Evolutionary conservation across 2,797 vertebrate species (phyloP), one percentile per base, ranked within the genome.

Genomic region (Muraenolepis orangiensis): DNA sequence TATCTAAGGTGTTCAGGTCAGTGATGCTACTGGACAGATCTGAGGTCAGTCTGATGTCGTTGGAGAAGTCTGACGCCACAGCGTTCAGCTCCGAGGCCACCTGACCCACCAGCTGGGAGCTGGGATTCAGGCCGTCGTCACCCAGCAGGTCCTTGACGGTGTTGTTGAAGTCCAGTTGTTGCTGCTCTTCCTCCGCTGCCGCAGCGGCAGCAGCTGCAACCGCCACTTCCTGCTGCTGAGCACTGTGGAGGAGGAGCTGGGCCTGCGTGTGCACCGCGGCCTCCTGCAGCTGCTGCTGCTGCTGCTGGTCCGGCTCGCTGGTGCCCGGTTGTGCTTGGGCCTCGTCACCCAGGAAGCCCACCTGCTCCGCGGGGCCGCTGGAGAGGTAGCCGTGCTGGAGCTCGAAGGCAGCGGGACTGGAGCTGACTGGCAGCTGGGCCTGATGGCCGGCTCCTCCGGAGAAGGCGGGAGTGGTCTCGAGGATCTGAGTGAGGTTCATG

Each of bases 21-120:
- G 95, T 98, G 92, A 99, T 99, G 95, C 97, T 99, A 95, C 96
- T 96, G 92, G 98, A 98, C 90, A 99, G 96, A 86, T 99, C 98
- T 77, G 98, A 96, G 91, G 95, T 96, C 94, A 99, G 95, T 89
- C 97, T 94, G 89, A 99, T 96, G 86, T 99, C 98, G 1, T 86
- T 98, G 85, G 97, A 91, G 92, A 99, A 99, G 92, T 99, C 97
- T 46, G 97, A 96, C 0, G 95, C 94, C 90, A 95, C 94, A 0
- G 93, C 96, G 68, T 91, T 95, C 80, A 99, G 96, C 90, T 99
- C 97, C 4, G 98, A 95, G 46, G 96, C 93, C 83, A 96, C 96
- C 93, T 98, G 98, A 89, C 95, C 96, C 78, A 96, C 95, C 82
- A 98, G 92, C 91, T 97, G 96, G 89, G 96, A 97, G 91, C 93